Base-by-base conservation (phyloP, 2,888 invertebrate genomes). In the Thyatira batis region DNA sequence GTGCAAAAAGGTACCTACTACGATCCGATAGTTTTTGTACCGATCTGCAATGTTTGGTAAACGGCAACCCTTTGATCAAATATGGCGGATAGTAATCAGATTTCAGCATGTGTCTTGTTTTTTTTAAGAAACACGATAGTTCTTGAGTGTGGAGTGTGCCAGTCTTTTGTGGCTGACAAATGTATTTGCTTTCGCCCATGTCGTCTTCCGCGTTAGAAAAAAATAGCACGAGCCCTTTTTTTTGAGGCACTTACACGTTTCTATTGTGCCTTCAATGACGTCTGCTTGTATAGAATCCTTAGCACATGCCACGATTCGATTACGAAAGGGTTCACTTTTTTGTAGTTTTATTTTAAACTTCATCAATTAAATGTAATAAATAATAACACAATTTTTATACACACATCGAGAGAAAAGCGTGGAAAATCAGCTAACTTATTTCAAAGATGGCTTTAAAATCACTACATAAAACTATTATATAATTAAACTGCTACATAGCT, bases 101-200 rank as follows among this genome's bases (percentile, higher is more conserved):
- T 91, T 91, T 92, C 90, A 88, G 84, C 91, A 92, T 92, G 90
- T 90, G 91, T 76, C 84, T 87, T 89, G 79, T 78, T 82, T 84
- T 80, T 82, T 78, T 68, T 28, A 85, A 87, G 91, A 87, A 90
- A 92, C 82, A 69, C 76, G 89, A 92, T 87, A 85, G 80, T 82
- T 83, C 89, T 90, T 87, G 85, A 86, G 82, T 64, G 54, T 79
- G 85, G 84, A 87, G 89, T 87, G 88, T 86, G 88, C 83, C 82
- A 69, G 67, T 83, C 86, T 82, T 82, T 89, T 89, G 87, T 87
- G 80, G 78, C 83, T 80, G 82, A 76, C 76, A 75, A 84, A 80
- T 84, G 85, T 83, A 76, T 91, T 87, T 89, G 84, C 87, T 84
- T 84, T 84, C 82, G 80, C 78, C 76, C 64, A 69, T 64, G 69